A percentile compares a stretch with the other conserved stretches of the same genome.
These are phyloP conservation scores for Phacellophora camtschatica DNA, from an alignment of 30 jellyfish, hydroid and myxozoan species.

Conservation along the genomic window DNA sequence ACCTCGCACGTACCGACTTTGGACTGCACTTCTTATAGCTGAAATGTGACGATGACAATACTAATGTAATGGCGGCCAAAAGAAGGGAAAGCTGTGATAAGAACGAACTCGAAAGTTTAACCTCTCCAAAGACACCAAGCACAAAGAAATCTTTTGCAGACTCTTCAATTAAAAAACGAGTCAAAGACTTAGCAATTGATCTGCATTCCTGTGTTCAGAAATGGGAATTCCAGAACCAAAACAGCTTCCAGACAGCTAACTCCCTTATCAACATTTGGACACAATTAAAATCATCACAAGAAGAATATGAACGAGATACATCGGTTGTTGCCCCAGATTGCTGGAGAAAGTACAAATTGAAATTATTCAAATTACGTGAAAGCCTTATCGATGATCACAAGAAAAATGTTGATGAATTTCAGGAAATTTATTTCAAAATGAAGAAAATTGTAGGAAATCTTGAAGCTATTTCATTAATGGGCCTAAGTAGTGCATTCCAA, in stretches of 20 bases:
- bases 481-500: background rate
- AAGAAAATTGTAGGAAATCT: constrained; percentile 35
- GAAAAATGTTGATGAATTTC: constrained; percentile 27
- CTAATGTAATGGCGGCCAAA: background rate
- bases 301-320: constrained; percentile 12
- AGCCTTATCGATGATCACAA: constrained; percentile 64
- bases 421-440: constrained; percentile 26
- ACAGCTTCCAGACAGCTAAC: constrained; percentile 77
- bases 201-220: constrained; percentile 68
- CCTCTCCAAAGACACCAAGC: constrained; percentile 33
- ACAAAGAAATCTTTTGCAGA: constrained; percentile 1
- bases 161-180: constrained; percentile 62
- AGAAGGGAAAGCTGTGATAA: background rate
- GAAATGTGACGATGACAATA: too few species aligned
- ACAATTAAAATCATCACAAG: constrained; percentile 60
- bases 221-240: constrained; percentile 74
- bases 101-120: background rate
- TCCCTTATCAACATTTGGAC: constrained; percentile 63
- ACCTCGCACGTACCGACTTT: too few species aligned
- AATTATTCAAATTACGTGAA: constrained; percentile 66
- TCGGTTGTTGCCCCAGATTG: constrained; percentile 11
- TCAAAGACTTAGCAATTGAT: constrained; percentile 52
- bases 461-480: constrained; percentile 60
- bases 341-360: constrained; percentile 48
- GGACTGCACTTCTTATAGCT: too few species aligned